These are phyloP conservation scores for Ectropis crepuscularia DNA, from an alignment of 2,888 invertebrate species.

Conservation along the genomic window DNA sequence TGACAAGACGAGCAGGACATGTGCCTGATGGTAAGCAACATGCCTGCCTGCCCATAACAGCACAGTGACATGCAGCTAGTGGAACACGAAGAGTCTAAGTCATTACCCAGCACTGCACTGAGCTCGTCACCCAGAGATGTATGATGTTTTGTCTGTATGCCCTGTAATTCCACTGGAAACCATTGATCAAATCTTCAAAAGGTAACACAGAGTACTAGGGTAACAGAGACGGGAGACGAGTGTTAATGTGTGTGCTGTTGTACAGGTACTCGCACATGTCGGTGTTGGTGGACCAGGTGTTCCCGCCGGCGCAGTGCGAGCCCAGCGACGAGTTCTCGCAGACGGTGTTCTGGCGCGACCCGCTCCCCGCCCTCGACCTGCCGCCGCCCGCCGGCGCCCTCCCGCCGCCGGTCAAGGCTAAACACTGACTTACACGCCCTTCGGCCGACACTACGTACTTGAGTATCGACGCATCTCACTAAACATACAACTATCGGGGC, in stretches of 20 bases:
- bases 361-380: slow-evolving; percentile 83
- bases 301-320: slow-evolving; percentile 91
- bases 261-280: slow-evolving; percentile 97
- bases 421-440: slow-evolving; percentile 28
- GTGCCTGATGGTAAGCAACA: too few species aligned
- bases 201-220: neutral
- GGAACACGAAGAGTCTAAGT: too few species aligned
- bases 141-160: too few species aligned
- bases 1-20: too few species aligned
- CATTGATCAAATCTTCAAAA: too few species aligned
- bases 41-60: too few species aligned
- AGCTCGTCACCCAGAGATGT: too few species aligned
- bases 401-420: slow-evolving; percentile 46
- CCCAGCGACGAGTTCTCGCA: slow-evolving; percentile 90
- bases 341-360: slow-evolving; percentile 97
- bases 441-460: neutral
- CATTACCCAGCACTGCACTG: too few species aligned
- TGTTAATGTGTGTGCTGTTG: slow-evolving; percentile 4
- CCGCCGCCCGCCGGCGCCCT: slow-evolving; percentile 50
- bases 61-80: too few species aligned
- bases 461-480: too few species aligned
- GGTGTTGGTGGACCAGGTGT: slow-evolving; percentile 97
- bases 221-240: neutral
- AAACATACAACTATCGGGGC: too few species aligned
- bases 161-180: too few species aligned